A percentile compares a stretch with the other conserved stretches of the same genome.
These are phyloP conservation scores for Heliothis peltigera DNA, from an alignment of 2,888 invertebrate genomes.

Conservation along the genomic window DNA sequence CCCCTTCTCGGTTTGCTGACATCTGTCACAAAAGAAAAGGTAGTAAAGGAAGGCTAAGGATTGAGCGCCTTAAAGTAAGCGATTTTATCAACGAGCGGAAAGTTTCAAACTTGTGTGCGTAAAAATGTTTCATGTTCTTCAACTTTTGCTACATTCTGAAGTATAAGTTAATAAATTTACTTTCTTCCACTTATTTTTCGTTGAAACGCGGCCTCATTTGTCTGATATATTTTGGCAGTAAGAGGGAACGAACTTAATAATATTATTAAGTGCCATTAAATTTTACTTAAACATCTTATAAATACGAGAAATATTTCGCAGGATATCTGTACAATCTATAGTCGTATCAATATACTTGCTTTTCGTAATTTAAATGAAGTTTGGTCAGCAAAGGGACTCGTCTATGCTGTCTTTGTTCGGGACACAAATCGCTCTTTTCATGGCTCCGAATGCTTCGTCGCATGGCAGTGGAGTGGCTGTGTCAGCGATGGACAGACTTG, in stretches of 20 bases:
- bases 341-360: background rate
- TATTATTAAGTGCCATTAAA: background rate
- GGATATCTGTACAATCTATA: background rate
- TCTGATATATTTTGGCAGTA: background rate
- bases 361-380: background rate
- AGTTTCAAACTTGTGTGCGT: slow-evolving; percentile 1
- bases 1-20: slow-evolving; percentile 75
- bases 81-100: slow-evolving; percentile 26
- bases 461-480: slow-evolving; percentile 76
- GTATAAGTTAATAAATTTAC: background rate
- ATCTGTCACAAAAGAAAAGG: slow-evolving; percentile 79
- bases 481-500: slow-evolving; percentile 80
- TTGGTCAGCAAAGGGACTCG: no score
- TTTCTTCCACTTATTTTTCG: background rate
- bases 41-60: slow-evolving; percentile 65
- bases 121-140: background rate
- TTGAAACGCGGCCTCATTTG: slow-evolving; percentile 1
- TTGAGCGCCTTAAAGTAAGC: slow-evolving; percentile 58
- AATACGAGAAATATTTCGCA: background rate
- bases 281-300: background rate
- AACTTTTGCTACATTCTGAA: slow-evolving; percentile 2
- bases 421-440: slow-evolving; percentile 47
- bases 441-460: slow-evolving; percentile 63
- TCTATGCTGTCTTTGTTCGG: background rate
- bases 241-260: background rate